Conservation (phyloP, 2,888 invertebrate species). For the Leptinotarsa rubiginosa region DNA sequence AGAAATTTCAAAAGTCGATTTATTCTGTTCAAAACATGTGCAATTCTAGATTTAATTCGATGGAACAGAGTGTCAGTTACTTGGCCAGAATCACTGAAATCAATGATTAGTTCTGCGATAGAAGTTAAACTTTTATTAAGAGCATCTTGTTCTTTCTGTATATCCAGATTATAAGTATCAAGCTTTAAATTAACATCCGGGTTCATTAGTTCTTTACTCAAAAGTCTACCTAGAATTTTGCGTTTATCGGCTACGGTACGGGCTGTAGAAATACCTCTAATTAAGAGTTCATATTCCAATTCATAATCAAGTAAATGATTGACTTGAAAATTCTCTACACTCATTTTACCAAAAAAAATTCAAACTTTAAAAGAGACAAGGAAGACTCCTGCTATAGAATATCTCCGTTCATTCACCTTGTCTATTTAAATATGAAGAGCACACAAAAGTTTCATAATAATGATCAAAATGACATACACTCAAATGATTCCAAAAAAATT, state of each 20-base stretch:
- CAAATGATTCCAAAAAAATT: no score
- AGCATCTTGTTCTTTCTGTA: slow-evolving; percentile 18
- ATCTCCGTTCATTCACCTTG: no score
- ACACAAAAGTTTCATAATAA: no score
- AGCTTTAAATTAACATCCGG: slow-evolving; percentile 13
- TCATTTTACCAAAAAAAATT: no score
- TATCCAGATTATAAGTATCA: slow-evolving; percentile 7
- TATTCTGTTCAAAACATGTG: slow-evolving; percentile 19
- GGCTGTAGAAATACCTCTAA: no score
- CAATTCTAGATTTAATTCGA: slow-evolving; percentile 22
- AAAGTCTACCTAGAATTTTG: slow-evolving; percentile 28
- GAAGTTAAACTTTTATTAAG: slow-evolving; percentile 9
- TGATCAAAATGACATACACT: no score
- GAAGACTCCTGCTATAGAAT: no score
- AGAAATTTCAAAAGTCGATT: slow-evolving; percentile 18
- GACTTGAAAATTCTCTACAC: no score
- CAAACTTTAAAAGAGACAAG: no score
- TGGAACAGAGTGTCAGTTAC: slow-evolving; percentile 21
- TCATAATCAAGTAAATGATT: no score
- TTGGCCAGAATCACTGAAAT: slow-evolving; percentile 21
- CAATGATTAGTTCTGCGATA: slow-evolving; percentile 16
- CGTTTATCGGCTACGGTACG: slow-evolving; percentile 15
- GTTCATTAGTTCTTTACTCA: slow-evolving; percentile 25
- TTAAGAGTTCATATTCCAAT: no score
- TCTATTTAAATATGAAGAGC: no score